Conservation (phyloP, 2,888 invertebrate genomes). For the Biston betularia region DNA sequence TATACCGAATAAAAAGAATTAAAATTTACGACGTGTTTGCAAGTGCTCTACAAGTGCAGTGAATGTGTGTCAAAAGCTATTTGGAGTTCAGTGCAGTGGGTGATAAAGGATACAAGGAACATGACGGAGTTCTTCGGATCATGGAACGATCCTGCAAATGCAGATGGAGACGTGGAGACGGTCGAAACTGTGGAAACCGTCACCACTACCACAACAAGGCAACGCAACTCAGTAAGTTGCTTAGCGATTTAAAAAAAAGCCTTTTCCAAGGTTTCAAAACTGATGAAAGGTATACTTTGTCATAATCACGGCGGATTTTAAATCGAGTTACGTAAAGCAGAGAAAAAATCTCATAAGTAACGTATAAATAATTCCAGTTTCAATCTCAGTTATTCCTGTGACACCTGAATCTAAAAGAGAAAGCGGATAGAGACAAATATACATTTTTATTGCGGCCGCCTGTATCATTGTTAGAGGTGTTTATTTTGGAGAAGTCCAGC, state of each 20-base stretch:
- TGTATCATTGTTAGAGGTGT: constrained; percentile 74
- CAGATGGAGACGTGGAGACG: constrained; percentile 61
- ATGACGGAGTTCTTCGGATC: constrained; percentile 84
- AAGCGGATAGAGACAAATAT: constrained; percentile 57
- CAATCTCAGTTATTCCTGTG: constrained; percentile 50
- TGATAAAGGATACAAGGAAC: constrained; percentile 55
- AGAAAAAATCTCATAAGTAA: not conserved
- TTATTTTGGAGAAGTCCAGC: constrained; percentile 72
- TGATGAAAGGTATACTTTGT: not conserved
- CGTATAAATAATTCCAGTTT: constrained; percentile 37
- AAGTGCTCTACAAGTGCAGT: constrained; percentile 64
- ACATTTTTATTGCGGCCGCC: constrained; percentile 64
- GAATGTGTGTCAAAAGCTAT: constrained; percentile 71
- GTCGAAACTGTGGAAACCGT: constrained; percentile 75
- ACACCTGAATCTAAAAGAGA: constrained; percentile 51
- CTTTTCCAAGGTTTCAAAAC: constrained; percentile 36
- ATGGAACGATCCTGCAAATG: constrained; percentile 70
- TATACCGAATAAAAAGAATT: constrained; percentile 44
- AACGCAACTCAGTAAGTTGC: constrained; percentile 67
- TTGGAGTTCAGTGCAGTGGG: constrained; percentile 70
- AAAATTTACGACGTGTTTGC: constrained; percentile 52
- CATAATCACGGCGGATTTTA: not conserved
- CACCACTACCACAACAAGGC: constrained; percentile 75
- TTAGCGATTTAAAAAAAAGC: constrained; percentile 35
- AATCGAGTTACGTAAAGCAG: not conserved